Conservation (phyloP, 1,140 invertebrate species). For the Colletes gigas region DNA sequence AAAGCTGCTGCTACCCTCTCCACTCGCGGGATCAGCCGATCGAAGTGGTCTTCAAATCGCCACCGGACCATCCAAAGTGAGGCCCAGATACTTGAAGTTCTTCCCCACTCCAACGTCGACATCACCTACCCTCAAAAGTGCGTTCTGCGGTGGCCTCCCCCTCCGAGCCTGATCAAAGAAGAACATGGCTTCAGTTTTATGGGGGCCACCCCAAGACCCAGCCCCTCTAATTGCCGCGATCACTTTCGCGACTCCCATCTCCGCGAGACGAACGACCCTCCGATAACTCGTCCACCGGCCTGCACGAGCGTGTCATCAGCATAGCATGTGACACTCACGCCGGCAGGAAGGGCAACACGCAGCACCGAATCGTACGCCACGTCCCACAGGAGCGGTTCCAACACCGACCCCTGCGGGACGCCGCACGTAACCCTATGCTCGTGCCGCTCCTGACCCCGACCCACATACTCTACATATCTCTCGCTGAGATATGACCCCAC, state of each 20-base stretch:
- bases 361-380: not conserved
- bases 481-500: not conserved
- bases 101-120: not conserved
- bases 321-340: not conserved
- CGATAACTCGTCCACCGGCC: too few relatives aligned
- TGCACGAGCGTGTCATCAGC: not conserved
- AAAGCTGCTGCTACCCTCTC: not conserved
- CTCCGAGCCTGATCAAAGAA: not conserved
- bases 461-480: too few relatives aligned
- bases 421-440: too few relatives aligned
- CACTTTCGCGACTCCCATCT: not conserved
- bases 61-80: not conserved
- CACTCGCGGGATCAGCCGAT: not conserved
- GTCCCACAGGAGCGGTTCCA: not conserved
- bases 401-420: slow-evolving; percentile 4
- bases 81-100: not conserved
- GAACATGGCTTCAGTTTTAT: too few relatives aligned
- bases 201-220: too few relatives aligned
- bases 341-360: not conserved
- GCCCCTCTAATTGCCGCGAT: too few relatives aligned
- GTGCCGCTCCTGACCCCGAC: too few relatives aligned
- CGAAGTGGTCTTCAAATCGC: not conserved
- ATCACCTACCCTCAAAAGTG: not conserved
- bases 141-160: not conserved
- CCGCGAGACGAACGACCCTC: not conserved